A percentile compares a stretch with the other conserved stretches of the same genome.
Evolutionary conservation across 2,888 invertebrate genomes (phyloP).

Genomic region (Oegoconia quadripuncta): DNA sequence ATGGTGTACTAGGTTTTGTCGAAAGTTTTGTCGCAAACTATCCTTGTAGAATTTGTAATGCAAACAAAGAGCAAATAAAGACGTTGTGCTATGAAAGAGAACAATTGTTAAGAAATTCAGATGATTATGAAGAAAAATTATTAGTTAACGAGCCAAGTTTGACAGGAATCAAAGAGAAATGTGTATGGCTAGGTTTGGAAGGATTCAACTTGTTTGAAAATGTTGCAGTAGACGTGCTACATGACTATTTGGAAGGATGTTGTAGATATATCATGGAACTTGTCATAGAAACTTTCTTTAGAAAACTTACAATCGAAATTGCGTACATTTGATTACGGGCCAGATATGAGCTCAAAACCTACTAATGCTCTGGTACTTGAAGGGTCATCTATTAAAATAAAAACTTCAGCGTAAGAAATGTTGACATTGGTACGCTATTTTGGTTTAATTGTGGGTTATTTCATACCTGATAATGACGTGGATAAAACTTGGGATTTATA

Average conservation of each 20-base stretch:
- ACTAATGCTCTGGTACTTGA: not conserved
- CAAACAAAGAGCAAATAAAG: not conserved
- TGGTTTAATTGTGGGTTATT: conserved; percentile 16
- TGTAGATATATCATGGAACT: conserved; percentile 13
- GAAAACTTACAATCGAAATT: not conserved
- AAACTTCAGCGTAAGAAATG: conserved; percentile 16
- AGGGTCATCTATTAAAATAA: conserved; percentile 1
- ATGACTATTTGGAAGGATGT: conserved; percentile 10
- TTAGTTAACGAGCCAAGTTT: not conserved
- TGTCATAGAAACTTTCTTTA: not conserved
- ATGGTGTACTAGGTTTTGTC: conserved; percentile 9
- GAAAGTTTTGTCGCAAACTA: conserved; percentile 12
- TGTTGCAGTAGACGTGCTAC: conserved; percentile 6
- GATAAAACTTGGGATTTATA: conserved; percentile 18
- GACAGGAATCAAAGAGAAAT: too few relatives aligned
- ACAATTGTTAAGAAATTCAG: not conserved
- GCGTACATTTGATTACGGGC: not conserved
- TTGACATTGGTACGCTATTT: conserved; percentile 19
- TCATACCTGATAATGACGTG: conserved; percentile 16
- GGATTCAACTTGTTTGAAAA: too few relatives aligned
- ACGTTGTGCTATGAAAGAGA: not conserved
- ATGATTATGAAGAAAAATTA: not conserved
- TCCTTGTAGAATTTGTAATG: conserved; percentile 10
- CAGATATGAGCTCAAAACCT: conserved; percentile 1
- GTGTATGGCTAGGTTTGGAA: too few relatives aligned